A percentile compares a stretch with the other conserved stretches of the same genome.
phyloP scores from a whole-genome alignment of 2,113 vertebrate genomes.

The Sinosuthora webbiana region DNA sequence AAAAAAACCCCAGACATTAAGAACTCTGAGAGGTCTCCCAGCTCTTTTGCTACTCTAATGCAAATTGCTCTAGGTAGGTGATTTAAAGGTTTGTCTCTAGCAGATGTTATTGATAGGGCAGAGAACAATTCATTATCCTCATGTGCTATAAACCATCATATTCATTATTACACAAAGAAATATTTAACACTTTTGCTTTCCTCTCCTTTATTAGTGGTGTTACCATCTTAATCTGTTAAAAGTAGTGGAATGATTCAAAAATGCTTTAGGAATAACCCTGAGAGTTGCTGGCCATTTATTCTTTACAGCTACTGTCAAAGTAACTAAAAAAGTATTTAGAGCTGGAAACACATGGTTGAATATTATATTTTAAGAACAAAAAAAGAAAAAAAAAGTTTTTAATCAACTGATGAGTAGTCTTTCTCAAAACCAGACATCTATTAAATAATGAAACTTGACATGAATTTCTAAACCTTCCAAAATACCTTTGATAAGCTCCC shows the following conservation, averaged over 20 bases:
- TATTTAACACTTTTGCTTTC: neutral
- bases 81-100: neutral
- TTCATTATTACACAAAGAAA: neutral
- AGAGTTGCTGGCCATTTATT: neutral
- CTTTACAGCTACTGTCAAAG: neutral
- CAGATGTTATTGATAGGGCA: neutral
- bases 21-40: neutral
- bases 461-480: neutral
- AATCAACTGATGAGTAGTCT: neutral
- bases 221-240: neutral
- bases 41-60: neutral
- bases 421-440: neutral
- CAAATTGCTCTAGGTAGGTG: neutral
- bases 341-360: neutral
- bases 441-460: neutral
- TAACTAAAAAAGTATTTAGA: neutral
- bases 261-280: neutral
- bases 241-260: neutral
- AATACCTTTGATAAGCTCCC: neutral
- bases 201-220: neutral
- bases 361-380: neutral
- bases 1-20: neutral
- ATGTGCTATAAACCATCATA: neutral
- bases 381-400: neutral
- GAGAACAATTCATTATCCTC: neutral